Evolutionary conservation across 2,888 invertebrate species (phyloP).

Genomic region (Epsilonema sp.): DNA sequence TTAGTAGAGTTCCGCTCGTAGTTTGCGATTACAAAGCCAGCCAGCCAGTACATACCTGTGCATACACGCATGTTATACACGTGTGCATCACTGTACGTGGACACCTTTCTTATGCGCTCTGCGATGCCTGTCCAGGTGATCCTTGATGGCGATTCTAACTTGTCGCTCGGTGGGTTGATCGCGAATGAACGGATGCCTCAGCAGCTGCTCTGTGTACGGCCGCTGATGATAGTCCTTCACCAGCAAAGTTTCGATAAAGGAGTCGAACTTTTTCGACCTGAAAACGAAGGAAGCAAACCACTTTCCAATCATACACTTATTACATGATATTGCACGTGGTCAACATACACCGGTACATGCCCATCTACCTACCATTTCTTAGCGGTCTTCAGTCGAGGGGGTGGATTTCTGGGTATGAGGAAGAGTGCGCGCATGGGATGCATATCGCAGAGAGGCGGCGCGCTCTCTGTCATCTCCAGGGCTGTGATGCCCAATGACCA

Average conservation of each 20-base stretch:
- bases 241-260: slow-evolving; percentile 92
- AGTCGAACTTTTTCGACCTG: slow-evolving; percentile 63
- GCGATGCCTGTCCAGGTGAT: slow-evolving; percentile 69
- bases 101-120: slow-evolving; percentile 41
- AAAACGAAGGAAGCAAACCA: no score
- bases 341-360: not conserved
- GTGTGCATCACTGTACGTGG: no score
- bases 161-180: slow-evolving; percentile 97
- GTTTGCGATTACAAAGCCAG: no score
- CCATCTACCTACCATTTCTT: slow-evolving; percentile 33
- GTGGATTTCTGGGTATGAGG: slow-evolving; percentile 90
- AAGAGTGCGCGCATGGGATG: slow-evolving; percentile 99
- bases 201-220: slow-evolving; percentile 88
- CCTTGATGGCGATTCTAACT: slow-evolving; percentile 91
- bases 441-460: slow-evolving; percentile 70
- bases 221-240: slow-evolving; percentile 97
- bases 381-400: slow-evolving; percentile 63
- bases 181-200: slow-evolving; percentile 90
- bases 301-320: not conserved
- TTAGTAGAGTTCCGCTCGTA: no score
- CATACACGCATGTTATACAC: no score
- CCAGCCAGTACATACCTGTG: not conserved
- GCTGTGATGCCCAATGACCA: slow-evolving; percentile 65
- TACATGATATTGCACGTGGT: not conserved
- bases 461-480: slow-evolving; percentile 87